phyloP scores from a whole-genome alignment of 92 coral and sea anemone genomes.

The Parazoanthus atlanticus region DNA sequence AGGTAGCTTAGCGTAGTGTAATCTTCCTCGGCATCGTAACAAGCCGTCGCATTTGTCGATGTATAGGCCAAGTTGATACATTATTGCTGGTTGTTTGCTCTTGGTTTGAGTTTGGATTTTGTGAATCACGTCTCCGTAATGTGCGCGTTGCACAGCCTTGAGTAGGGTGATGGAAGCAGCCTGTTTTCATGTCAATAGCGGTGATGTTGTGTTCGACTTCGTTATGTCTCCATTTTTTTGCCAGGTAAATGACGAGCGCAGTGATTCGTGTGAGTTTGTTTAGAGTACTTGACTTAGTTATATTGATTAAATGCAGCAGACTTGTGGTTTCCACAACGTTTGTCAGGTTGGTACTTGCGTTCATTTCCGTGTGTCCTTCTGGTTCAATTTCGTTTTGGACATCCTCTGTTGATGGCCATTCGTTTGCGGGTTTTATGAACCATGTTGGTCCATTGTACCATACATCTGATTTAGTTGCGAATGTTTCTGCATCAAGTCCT shows the following conservation, averaged over 20 bases:
- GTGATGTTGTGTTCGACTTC: conserved; percentile 37
- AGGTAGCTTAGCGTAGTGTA: conserved; percentile 1
- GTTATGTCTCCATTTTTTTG: conserved; percentile 28
- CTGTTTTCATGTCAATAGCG: conserved; percentile 53
- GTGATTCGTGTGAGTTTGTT: conserved; percentile 45
- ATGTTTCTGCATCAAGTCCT: conserved; percentile 52
- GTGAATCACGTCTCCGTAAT: conserved; percentile 42
- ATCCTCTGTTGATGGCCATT: conserved; percentile 38
- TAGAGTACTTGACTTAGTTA: conserved; percentile 53
- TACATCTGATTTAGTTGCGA: conserved; percentile 41
- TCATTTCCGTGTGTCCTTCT: conserved; percentile 33
- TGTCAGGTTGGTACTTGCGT: conserved; percentile 50
- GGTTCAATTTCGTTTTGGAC: conserved; percentile 44
- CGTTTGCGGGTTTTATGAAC: conserved; percentile 46
- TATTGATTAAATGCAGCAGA: conserved; percentile 49
- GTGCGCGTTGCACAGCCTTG: conserved; percentile 49
- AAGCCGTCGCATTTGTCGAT: conserved; percentile 20
- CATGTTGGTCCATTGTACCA: conserved; percentile 59
- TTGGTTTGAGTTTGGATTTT: conserved; percentile 21
- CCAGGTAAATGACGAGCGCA: conserved; percentile 48
- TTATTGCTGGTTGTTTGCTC: conserved; percentile 29
- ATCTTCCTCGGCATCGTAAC: conserved; percentile 37
- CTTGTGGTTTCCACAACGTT: conserved; percentile 38
- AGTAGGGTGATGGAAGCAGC: conserved; percentile 47
- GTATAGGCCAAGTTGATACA: conserved; percentile 25